Evolutionary conservation across 2,113 vertebrate species (phyloP).

Genomic region (Rhipidura dahli): DNA sequence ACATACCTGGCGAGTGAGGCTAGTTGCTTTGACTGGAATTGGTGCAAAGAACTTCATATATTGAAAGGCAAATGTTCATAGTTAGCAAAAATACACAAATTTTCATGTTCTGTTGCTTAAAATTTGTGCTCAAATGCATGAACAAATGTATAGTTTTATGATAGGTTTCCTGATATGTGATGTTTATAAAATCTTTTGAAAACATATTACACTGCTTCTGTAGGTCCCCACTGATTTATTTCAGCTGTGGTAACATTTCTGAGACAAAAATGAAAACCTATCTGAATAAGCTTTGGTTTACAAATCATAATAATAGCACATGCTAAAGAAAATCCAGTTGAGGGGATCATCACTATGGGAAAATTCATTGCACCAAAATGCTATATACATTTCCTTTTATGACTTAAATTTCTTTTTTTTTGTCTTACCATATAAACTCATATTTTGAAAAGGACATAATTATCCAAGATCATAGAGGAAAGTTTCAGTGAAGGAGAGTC

Average conservation of each 20-base stretch:
- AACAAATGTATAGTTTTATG: neutral
- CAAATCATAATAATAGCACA: neutral
- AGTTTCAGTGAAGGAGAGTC: neutral
- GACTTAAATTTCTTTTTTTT: neutral
- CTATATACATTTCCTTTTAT: neutral
- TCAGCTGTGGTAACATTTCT: neutral
- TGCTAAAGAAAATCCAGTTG: neutral
- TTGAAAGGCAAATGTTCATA: neutral
- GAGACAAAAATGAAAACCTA: neutral
- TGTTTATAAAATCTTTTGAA: neutral
- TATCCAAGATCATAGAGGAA: neutral
- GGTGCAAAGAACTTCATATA: neutral
- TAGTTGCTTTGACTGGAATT: neutral
- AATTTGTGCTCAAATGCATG: neutral
- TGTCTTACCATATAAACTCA: neutral
- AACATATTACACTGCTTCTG: neutral
- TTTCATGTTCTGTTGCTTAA: neutral
- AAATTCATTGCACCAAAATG: neutral
- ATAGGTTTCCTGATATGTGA: neutral
- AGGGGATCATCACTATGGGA: neutral
- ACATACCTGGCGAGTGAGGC: neutral
- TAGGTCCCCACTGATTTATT: neutral
- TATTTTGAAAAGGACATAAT: neutral
- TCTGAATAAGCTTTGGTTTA: neutral
- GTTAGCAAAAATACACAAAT: neutral